These are phyloP conservation scores for Dasypus novemcinctus DNA, from an alignment of 2,113 vertebrate genomes.

Conservation along the genomic window DNA sequence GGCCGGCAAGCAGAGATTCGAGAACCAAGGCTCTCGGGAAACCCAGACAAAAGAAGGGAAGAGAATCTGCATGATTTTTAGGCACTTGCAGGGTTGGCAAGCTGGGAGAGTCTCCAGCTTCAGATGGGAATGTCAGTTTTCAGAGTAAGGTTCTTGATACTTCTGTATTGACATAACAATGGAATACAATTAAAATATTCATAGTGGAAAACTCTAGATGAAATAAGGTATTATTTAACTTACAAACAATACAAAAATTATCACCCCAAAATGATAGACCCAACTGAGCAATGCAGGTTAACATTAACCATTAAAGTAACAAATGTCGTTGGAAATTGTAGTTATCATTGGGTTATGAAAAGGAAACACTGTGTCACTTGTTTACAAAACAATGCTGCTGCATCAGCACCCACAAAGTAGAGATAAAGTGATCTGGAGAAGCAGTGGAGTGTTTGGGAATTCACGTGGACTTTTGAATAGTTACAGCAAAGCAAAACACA, in stretches of 20 bases:
- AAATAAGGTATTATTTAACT: conserved; percentile 1
- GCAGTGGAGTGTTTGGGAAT: neutral
- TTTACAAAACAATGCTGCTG: neutral
- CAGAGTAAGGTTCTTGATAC: conserved; percentile 5
- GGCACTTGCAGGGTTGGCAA: neutral
- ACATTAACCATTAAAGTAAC: conserved; percentile 14
- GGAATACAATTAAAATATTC: neutral
- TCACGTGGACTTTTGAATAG: conserved; percentile 6
- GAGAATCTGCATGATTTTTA: conserved; percentile 17
- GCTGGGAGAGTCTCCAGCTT: neutral
- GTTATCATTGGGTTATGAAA: neutral
- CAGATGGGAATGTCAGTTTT: neutral
- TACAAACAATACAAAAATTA: conserved; percentile 38
- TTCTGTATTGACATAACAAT: conserved; percentile 37
- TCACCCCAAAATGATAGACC: neutral
- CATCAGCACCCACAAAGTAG: neutral
- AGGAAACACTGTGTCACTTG: neutral
- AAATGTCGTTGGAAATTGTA: conserved; percentile 4
- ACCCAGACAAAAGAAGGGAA: neutral
- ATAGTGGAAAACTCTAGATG: neutral
- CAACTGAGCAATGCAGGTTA: neutral
- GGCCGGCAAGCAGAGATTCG: neutral
- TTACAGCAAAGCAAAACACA: conserved; percentile 45
- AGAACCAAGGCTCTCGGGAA: neutral
- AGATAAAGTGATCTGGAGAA: conserved; percentile 14